Evolutionary conservation across 2,113 vertebrate species (phyloP).

Genomic region (Neoarius graeffei): DNA sequence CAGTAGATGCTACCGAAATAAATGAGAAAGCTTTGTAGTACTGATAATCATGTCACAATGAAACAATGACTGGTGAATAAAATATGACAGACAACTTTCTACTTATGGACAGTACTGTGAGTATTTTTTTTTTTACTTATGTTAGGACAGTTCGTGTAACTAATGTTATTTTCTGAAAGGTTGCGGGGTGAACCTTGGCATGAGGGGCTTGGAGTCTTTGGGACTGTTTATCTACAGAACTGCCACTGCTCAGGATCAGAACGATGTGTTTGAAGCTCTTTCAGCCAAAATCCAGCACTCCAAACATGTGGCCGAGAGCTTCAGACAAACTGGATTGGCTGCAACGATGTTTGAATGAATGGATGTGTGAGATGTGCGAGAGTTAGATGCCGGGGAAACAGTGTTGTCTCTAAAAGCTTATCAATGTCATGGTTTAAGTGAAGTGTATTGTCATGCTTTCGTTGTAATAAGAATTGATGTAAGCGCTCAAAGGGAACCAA

Average conservation of each 20-base stretch:
- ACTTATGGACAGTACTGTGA: background rate
- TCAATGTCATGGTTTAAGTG: background rate
- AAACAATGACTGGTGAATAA: background rate
- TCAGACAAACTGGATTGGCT: constrained; percentile 72
- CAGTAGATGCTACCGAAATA: background rate
- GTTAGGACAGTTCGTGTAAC: background rate
- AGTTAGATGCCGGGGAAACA: background rate
- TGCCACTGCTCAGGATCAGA: constrained; percentile 74
- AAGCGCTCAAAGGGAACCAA: constrained; percentile 10
- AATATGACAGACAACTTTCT: background rate
- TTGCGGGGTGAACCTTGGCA: constrained; percentile 78
- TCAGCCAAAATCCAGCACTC: constrained; percentile 76
- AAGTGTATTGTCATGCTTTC: background rate
- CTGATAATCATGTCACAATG: background rate
- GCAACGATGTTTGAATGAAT: constrained; percentile 71
- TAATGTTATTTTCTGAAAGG: constrained; percentile 56
- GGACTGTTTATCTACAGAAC: constrained; percentile 76
- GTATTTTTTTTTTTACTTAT: background rate
- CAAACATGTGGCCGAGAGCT: constrained; percentile 73
- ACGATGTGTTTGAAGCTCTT: constrained; percentile 73
- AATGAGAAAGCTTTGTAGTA: background rate
- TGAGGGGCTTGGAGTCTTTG: constrained; percentile 76
- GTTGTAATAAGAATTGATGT: background rate
- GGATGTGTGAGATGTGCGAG: constrained; percentile 13
- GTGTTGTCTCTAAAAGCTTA: background rate